Evolutionary conservation across 1,140 invertebrate species (phyloP).

Genomic region (Saccostrea glomerata): DNA sequence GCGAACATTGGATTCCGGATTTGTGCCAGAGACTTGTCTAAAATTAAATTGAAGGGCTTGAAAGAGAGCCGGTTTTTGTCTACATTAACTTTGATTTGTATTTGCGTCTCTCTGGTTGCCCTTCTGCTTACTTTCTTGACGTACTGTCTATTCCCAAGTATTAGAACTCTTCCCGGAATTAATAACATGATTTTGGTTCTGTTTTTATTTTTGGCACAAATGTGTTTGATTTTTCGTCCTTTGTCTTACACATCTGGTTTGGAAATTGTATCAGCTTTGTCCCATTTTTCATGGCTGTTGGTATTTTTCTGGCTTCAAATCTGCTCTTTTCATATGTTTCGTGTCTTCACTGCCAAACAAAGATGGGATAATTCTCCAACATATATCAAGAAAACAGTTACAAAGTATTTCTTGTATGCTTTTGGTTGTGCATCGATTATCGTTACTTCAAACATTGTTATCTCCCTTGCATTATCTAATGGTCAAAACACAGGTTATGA

Average conservation of each 20-base stretch:
- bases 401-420: conserved; percentile 28
- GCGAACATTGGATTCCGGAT: neutral
- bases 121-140: conserved; percentile 61
- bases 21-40: neutral
- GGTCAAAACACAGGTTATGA: conserved; percentile 7
- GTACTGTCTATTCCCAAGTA: conserved; percentile 59
- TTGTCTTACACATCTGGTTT: neutral
- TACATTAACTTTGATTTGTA: conserved; percentile 30
- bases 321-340: conserved; percentile 61
- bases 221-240: neutral
- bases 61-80: neutral
- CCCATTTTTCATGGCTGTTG: neutral
- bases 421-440: conserved; percentile 34
- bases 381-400: neutral
- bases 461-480: neutral
- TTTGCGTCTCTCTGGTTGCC: conserved; percentile 58
- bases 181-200: conserved; percentile 65
- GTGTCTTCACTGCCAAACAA: conserved; percentile 33
- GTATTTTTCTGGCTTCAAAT: conserved; percentile 56
- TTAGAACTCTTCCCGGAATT: conserved; percentile 65
- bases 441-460: conserved; percentile 20
- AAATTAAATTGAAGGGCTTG: neutral
- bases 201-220: conserved; percentile 63
- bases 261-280: neutral
- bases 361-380: neutral